These are phyloP conservation scores for Drosophila seclusa DNA, from an alignment of 2,888 invertebrate species.

Conservation along the genomic window DNA sequence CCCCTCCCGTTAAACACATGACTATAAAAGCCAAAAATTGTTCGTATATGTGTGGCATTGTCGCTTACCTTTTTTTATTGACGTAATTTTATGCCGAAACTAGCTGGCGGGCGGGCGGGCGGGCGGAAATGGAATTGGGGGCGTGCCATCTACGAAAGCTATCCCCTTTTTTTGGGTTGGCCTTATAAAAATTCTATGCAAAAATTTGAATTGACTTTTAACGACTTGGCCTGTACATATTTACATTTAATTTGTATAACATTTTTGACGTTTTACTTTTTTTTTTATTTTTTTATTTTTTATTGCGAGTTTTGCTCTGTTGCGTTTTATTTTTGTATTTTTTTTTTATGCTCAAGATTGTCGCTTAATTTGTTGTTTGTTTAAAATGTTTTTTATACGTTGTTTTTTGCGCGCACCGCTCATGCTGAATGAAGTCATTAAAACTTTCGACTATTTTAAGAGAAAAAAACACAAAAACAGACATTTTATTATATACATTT, in stretches of 20 bases:
- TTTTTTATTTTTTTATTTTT: slow-evolving; percentile 24
- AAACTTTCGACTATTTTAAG: slow-evolving; percentile 78
- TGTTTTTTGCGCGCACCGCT: slow-evolving; percentile 29
- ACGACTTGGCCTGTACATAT: slow-evolving; percentile 70
- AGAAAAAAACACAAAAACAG: slow-evolving; percentile 58
- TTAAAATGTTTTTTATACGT: not conserved
- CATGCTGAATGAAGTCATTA: slow-evolving; percentile 70
- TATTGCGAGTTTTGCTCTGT: slow-evolving; percentile 24
- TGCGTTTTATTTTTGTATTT: slow-evolving; percentile 31
- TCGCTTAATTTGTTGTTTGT: slow-evolving; percentile 61
- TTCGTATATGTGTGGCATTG: slow-evolving; percentile 29
- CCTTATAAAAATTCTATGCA: slow-evolving; percentile 72
- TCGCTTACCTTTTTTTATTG: slow-evolving; percentile 74
- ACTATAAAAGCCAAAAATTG: slow-evolving; percentile 27
- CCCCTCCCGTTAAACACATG: slow-evolving; percentile 11
- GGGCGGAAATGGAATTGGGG: not conserved
- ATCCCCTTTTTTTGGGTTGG: slow-evolving; percentile 13
- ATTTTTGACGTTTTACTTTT: slow-evolving; percentile 53
- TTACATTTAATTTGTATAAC: slow-evolving; percentile 78
- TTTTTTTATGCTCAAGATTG: slow-evolving; percentile 71
- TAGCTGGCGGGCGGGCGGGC: slow-evolving; percentile 32
- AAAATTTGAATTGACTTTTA: slow-evolving; percentile 80
- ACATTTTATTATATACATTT: slow-evolving; percentile 62
- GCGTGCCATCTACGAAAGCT: slow-evolving; percentile 1
- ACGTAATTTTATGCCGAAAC: slow-evolving; percentile 72